A percentile compares a stretch with the other conserved stretches of the same genome.
Evolutionary conservation across 1,140 invertebrate genomes (phyloP).

Genomic region (Drosophila funebris): DNA sequence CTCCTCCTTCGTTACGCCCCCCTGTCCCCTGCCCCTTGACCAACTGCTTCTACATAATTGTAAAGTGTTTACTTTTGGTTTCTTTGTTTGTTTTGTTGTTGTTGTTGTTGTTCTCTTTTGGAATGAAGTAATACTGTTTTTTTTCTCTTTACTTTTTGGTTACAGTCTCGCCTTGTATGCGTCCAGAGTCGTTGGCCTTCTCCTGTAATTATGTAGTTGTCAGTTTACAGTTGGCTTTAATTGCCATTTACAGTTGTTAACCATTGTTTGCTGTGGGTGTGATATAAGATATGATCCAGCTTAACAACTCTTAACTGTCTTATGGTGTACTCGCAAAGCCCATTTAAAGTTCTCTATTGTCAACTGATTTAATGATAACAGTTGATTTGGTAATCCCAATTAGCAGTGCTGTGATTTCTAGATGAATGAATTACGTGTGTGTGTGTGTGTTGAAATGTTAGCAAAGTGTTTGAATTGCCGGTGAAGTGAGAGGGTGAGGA

Average conservation of each 20-base stretch:
- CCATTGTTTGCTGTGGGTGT: slow-evolving; percentile 49
- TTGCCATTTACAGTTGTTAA: slow-evolving; percentile 44
- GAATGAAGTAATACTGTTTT: slow-evolving; percentile 44
- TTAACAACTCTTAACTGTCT: not conserved
- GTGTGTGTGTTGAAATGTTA: not conserved
- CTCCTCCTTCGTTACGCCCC: not conserved
- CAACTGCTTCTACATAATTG: not conserved
- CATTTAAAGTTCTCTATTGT: slow-evolving; percentile 20
- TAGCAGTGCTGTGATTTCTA: not conserved
- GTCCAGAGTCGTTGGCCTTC: slow-evolving; percentile 34
- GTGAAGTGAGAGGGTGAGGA: not conserved
- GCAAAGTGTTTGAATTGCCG: not conserved
- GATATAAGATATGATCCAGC: slow-evolving; percentile 34
- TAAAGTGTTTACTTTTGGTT: slow-evolving; percentile 14
- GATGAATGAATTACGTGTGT: not conserved
- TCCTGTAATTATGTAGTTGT: slow-evolving; percentile 44
- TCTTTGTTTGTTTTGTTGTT: slow-evolving; percentile 5
- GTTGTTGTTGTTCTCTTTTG: slow-evolving; percentile 11
- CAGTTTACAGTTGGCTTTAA: slow-evolving; percentile 35
- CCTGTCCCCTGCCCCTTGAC: not conserved
- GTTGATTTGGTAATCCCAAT: not conserved
- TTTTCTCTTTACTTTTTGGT: not conserved
- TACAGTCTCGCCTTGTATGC: slow-evolving; percentile 25
- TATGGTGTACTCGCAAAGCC: not conserved
- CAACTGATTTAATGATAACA: slow-evolving; percentile 6